Evolutionary conservation across 2,888 invertebrate genomes (phyloP).

Genomic region (Drosophila lutescens): DNA sequence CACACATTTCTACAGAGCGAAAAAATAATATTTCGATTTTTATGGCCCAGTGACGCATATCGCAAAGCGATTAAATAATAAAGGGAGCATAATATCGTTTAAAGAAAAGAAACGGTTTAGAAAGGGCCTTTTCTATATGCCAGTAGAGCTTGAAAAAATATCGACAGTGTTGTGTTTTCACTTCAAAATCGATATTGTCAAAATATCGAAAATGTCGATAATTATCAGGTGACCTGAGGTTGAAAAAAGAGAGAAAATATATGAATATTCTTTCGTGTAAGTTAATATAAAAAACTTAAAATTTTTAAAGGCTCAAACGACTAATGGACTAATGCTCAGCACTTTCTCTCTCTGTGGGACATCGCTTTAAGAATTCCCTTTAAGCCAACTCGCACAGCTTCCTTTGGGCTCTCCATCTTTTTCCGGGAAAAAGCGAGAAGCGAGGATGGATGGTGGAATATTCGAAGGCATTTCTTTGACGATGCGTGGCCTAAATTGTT

Average conservation of each 20-base stretch:
- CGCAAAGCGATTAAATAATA: conserved; percentile 2
- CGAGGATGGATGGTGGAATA: conserved; percentile 21
- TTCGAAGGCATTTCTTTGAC: conserved; percentile 35
- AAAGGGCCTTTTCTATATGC: no score
- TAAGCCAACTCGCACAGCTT: conserved; percentile 26
- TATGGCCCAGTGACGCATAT: neutral
- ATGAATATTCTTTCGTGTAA: no score
- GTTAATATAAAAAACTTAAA: no score
- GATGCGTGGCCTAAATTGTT: conserved; percentile 76
- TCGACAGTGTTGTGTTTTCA: no score
- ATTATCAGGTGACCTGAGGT: no score
- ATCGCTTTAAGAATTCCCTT: conserved; percentile 29
- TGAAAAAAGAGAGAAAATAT: no score
- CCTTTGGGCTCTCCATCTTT: neutral
- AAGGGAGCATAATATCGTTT: no score
- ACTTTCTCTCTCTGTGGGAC: conserved; percentile 12
- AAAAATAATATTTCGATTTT: conserved; percentile 17
- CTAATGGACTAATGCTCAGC: neutral
- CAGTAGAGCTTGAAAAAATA: no score
- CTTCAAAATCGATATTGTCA: no score
- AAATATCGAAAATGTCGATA: no score
- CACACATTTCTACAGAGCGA: conserved; percentile 43
- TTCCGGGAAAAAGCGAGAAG: conserved; percentile 2
- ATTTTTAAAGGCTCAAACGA: no score
- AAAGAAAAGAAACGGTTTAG: no score